Evolutionary conservation across 2,113 vertebrate species (phyloP).

Genomic region (Otolemur garnettii): DNA sequence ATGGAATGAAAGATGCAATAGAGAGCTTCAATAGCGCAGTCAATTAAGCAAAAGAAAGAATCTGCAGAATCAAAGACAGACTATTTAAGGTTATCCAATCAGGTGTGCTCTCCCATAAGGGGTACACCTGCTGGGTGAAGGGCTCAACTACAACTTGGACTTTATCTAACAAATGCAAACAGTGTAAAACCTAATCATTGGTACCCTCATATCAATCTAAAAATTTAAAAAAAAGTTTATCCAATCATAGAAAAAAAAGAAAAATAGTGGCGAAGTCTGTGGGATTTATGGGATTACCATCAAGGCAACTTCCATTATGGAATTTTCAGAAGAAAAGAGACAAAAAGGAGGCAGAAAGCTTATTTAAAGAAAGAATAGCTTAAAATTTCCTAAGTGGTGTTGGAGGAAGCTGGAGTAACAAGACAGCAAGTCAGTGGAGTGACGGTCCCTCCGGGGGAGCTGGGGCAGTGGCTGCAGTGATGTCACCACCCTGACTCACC

Average conservation of each 20-base stretch:
- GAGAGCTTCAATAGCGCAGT: not conserved
- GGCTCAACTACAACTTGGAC: too few species aligned
- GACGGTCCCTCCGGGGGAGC: constrained; percentile 4
- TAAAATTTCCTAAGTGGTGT: not conserved
- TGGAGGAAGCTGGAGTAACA: too few species aligned
- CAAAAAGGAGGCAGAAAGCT: not conserved
- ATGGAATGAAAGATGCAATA: not conserved
- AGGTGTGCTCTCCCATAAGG: too few species aligned
- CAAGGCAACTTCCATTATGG: not conserved
- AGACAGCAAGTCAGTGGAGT: too few species aligned
- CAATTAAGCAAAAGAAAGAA: not conserved
- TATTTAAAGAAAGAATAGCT: not conserved
- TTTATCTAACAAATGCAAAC: too few species aligned
- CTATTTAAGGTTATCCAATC: not conserved
- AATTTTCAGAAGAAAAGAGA: not conserved
- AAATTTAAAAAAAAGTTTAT: not conserved
- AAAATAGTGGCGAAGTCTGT: not conserved
- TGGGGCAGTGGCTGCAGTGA: constrained; percentile 76
- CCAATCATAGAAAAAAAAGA: not conserved
- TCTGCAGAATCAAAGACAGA: not conserved
- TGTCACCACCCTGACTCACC: constrained; percentile 65
- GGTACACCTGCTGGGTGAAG: too few species aligned
- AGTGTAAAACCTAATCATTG: too few species aligned
- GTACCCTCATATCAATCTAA: too few species aligned
- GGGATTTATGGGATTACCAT: not conserved